A percentile compares a stretch with the other conserved stretches of the same genome.
These are phyloP conservation scores for Antennarius maculatus DNA, from an alignment of 2,797 vertebrate species.

Conservation along the genomic window DNA sequence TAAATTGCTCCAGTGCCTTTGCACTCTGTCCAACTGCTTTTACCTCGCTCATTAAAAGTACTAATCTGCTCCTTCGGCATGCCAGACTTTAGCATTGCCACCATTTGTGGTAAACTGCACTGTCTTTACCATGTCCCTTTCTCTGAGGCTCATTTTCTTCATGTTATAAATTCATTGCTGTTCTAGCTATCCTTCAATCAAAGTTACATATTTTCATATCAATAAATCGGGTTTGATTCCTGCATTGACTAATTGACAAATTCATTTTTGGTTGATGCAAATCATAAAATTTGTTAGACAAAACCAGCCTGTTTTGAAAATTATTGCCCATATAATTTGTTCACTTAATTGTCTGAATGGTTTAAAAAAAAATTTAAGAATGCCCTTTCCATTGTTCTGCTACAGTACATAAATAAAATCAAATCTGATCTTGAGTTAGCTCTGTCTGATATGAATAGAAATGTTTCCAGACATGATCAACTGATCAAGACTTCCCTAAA, in stretches of 20 bases:
- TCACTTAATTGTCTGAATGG: not conserved
- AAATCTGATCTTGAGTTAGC: not conserved
- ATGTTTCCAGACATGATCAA: constrained; percentile 15
- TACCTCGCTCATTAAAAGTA: constrained; percentile 52
- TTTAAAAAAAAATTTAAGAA: not conserved
- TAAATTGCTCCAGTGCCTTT: constrained; percentile 58
- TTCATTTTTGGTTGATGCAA: not conserved
- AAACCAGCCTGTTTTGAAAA: not conserved
- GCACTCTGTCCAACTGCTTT: constrained; percentile 48
- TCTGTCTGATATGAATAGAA: not conserved
- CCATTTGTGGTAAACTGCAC: constrained; percentile 1
- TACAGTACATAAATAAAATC: not conserved
- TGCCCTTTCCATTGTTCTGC: not conserved
- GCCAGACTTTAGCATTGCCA: constrained; percentile 35
- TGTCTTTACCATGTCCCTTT: not conserved
- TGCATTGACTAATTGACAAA: too few relatives aligned
- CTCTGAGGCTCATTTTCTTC: not conserved
- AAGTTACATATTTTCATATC: too few relatives aligned
- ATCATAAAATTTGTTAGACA: not conserved
- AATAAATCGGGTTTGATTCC: too few relatives aligned
- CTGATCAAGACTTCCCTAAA: not conserved
- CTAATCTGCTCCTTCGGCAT: constrained; percentile 51
- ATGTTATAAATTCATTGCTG: too few relatives aligned
- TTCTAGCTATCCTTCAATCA: too few relatives aligned
- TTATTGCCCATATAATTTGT: not conserved